Conservation (phyloP, 2,888 invertebrate genomes). For the Orgyia antiqua region DNA sequence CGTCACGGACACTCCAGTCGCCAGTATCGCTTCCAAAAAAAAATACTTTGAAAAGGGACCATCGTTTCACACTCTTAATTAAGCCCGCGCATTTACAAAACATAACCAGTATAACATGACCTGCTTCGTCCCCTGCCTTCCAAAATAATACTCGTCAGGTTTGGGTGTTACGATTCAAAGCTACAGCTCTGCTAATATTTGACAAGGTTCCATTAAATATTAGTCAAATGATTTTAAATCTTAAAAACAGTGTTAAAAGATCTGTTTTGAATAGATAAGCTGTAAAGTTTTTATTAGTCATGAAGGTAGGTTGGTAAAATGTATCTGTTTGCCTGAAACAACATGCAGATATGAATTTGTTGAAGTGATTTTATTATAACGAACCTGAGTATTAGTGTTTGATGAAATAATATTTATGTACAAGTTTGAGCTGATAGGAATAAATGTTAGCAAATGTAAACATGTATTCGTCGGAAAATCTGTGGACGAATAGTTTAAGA, state of each 20-base stretch:
- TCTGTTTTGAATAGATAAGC: slow-evolving; percentile 6
- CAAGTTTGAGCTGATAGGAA: too few species aligned
- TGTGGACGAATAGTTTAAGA: too few species aligned
- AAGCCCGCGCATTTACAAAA: slow-evolving; percentile 51
- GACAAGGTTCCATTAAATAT: slow-evolving; percentile 13
- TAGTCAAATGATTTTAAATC: slow-evolving; percentile 18
- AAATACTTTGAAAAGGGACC: slow-evolving; percentile 46
- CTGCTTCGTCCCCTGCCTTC: slow-evolving; percentile 17
- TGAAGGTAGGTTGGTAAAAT: slow-evolving; percentile 51
- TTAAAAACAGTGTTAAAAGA: slow-evolving; percentile 24
- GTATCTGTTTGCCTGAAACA: slow-evolving; percentile 63
- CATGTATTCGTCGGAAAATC: too few species aligned
- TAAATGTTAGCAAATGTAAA: too few species aligned
- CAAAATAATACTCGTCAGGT: slow-evolving; percentile 16
- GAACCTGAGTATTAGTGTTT: too few species aligned
- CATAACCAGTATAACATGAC: slow-evolving; percentile 48
- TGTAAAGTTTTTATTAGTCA: slow-evolving; percentile 55
- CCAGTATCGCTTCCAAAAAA: slow-evolving; percentile 41
- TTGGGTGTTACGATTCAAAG: slow-evolving; percentile 28
- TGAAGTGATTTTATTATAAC: too few species aligned
- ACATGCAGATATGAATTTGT: slow-evolving; percentile 60
- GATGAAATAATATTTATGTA: too few species aligned
- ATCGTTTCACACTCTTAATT: slow-evolving; percentile 71
- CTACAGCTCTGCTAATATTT: slow-evolving; percentile 42
- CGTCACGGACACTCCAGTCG: slow-evolving; percentile 38